Conservation (phyloP, 2,888 invertebrate genomes). For the Agapostemon virescens region DNA sequence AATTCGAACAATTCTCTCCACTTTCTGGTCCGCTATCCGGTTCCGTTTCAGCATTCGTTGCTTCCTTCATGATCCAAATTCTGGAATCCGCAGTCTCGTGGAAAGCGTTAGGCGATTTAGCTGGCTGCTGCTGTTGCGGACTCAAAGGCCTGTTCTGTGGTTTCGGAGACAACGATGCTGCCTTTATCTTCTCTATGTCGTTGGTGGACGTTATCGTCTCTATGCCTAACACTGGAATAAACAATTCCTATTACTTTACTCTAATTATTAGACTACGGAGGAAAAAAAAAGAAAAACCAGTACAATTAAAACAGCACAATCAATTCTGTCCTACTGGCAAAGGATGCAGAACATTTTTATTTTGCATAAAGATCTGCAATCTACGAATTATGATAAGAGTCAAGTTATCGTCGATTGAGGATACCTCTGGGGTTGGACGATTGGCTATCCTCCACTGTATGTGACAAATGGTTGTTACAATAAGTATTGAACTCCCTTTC, state of each 20-base stretch:
- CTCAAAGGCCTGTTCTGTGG: conserved; percentile 58
- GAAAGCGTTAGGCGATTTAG: conserved; percentile 65
- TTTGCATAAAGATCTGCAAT: too few species aligned
- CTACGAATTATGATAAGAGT: neutral
- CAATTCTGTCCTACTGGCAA: too few species aligned
- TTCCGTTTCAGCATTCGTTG: conserved; percentile 64
- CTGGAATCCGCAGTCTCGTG: conserved; percentile 69
- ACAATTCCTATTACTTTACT: neutral
- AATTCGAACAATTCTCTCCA: conserved; percentile 56
- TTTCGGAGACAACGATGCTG: conserved; percentile 53
- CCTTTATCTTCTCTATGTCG: conserved; percentile 67
- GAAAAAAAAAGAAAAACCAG: neutral
- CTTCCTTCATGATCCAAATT: conserved; percentile 74
- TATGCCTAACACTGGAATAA: conserved; percentile 71
- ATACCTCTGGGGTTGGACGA: conserved; percentile 71
- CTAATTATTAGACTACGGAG: too few species aligned
- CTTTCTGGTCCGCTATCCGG: conserved; percentile 69
- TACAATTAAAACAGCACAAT: neutral
- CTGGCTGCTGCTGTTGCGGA: conserved; percentile 55
- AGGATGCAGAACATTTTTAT: too few species aligned
- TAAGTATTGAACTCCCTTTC: conserved; percentile 76
- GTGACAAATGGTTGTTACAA: conserved; percentile 72
- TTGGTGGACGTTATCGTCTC: conserved; percentile 64
- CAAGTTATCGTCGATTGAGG: neutral
- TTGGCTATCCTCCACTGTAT: conserved; percentile 67